These are phyloP conservation scores for Pterophyllum scalare DNA, from an alignment of 2,113 vertebrate genomes.

Conservation along the genomic window DNA sequence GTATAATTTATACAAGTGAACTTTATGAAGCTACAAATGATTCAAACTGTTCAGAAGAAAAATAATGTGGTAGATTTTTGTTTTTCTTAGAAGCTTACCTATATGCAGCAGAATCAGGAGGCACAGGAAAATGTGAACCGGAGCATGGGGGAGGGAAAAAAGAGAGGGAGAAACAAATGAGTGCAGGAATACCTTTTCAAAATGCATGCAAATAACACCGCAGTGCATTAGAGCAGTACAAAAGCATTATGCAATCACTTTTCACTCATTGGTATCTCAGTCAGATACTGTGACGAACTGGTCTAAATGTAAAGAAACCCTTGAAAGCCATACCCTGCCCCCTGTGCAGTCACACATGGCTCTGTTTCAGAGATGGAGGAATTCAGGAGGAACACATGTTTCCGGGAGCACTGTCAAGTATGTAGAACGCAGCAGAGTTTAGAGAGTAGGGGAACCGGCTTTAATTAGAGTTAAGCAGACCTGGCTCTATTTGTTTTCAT, in stretches of 20 bases:
- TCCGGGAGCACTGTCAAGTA: slow-evolving; percentile 67
- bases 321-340: slow-evolving; percentile 4
- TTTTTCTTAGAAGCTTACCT: slow-evolving; percentile 63
- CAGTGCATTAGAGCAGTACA: neutral
- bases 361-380: slow-evolving; percentile 62
- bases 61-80: neutral
- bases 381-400: slow-evolving; percentile 74
- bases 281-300: neutral
- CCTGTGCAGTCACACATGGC: slow-evolving; percentile 58
- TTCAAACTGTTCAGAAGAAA: neutral
- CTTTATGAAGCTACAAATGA: neutral
- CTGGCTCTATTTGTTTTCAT: slow-evolving; percentile 82
- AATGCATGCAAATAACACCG: neutral
- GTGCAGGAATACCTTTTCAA: neutral
- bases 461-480: slow-evolving; percentile 77
- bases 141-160: slow-evolving; percentile 6
- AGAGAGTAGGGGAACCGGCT: slow-evolving; percentile 65
- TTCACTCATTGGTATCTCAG: neutral
- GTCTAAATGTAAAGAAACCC: neutral
- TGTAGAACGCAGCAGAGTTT: slow-evolving; percentile 62
- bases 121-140: neutral
- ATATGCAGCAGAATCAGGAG: slow-evolving; percentile 21
- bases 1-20: slow-evolving; percentile 1
- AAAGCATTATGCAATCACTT: neutral
- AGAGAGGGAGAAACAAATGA: slow-evolving; percentile 35